Percentiles rank a stretch among this genome's conserved stretches.
These are phyloP conservation scores for Synaphobranchus kaupii DNA, from an alignment of 2,797 vertebrate genomes.

Conservation along the genomic window DNA sequence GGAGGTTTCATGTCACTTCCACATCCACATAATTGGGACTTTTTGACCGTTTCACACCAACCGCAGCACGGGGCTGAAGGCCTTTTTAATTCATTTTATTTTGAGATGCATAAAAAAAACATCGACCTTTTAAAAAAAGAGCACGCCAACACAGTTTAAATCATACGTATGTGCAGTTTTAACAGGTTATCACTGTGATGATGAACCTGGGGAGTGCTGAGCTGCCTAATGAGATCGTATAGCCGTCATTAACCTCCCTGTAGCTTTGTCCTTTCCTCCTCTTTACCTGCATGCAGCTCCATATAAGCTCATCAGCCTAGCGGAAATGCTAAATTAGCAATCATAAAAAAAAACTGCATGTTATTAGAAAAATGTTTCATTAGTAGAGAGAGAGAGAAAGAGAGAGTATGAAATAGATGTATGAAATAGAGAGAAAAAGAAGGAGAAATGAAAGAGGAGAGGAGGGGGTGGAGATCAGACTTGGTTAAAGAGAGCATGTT, in stretches of 20 bases:
- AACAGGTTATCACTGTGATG: background rate
- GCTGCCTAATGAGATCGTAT: background rate
- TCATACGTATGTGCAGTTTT: background rate
- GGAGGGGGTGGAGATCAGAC: constrained; percentile 5
- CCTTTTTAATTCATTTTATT: background rate
- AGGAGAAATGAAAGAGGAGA: background rate
- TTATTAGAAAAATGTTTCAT: background rate
- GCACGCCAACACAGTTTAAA: background rate
- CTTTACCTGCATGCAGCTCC: background rate
- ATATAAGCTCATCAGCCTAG: background rate
- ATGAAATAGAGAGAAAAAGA: constrained; percentile 10
- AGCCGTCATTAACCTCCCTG: background rate
- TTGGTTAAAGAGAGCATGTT: constrained; percentile 5
- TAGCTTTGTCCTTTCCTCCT: constrained; percentile 5
- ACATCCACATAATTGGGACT: background rate
- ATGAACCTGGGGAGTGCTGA: background rate
- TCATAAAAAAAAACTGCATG: background rate
- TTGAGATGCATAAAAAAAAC: background rate
- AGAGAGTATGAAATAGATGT: background rate
- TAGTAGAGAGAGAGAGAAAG: constrained; percentile 2
- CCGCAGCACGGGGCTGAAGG: background rate
- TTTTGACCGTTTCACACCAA: background rate
- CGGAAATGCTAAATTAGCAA: background rate
- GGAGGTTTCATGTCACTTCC: background rate
- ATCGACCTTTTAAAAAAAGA: background rate